These are phyloP conservation scores for Erethizon dorsatum DNA, from an alignment of 2,797 vertebrate genomes.

Conservation along the genomic window DNA sequence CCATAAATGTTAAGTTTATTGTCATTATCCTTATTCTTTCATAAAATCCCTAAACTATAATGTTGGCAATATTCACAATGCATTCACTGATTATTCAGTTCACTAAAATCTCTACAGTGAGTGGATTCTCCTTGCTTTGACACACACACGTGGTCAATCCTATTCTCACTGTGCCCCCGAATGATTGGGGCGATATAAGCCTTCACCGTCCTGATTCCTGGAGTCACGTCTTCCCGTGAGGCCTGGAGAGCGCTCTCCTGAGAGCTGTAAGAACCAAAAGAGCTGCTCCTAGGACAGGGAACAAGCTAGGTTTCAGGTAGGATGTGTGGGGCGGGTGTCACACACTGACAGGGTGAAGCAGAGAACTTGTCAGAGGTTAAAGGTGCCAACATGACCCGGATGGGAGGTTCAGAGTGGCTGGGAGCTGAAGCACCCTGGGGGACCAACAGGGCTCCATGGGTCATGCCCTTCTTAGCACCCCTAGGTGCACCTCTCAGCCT, in stretches of 20 bases:
- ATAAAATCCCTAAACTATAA: neutral
- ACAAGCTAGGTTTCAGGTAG: neutral
- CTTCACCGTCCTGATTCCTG: neutral
- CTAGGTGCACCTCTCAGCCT: accelerated
- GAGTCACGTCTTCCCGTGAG: neutral
- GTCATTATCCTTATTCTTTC: slow-evolving; percentile 20
- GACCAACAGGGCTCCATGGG: accelerated
- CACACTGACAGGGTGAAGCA: neutral
- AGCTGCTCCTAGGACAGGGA: neutral
- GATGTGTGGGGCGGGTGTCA: neutral
- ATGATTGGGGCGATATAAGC: neutral
- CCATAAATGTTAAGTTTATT: neutral
- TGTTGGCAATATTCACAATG: neutral
- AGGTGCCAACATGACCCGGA: accelerated
- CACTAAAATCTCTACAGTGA: neutral
- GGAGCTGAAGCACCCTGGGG: accelerated
- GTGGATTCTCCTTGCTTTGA: neutral
- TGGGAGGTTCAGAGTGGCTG: too few relatives aligned
- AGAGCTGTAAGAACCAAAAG: neutral
- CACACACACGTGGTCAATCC: neutral
- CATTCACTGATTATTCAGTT: neutral
- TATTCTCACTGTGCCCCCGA: neutral
- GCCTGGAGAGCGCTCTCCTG: neutral
- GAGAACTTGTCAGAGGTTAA: neutral
- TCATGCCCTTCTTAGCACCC: neutral